phyloP scores from a whole-genome alignment of 2,113 vertebrate species.

The Sitta europaea region DNA sequence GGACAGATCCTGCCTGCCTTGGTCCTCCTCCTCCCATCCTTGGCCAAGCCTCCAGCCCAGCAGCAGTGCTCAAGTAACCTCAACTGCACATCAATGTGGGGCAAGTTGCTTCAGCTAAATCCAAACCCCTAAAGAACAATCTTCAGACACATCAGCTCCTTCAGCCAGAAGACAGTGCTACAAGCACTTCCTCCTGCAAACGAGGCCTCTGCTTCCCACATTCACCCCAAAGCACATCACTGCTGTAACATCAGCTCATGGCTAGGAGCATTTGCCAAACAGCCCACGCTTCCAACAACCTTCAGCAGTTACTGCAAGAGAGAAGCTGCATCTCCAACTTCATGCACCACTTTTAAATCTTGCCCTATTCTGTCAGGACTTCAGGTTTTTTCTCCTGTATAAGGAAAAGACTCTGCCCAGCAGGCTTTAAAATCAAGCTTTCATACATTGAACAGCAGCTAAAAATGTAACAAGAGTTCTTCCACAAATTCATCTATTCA shows the following conservation, averaged over 20 bases:
- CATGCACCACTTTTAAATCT: background rate
- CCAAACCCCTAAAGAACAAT: background rate
- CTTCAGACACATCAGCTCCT: background rate
- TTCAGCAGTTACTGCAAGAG: background rate
- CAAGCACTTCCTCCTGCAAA: background rate
- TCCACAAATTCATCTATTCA: background rate
- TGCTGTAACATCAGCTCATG: background rate
- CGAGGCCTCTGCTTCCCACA: background rate
- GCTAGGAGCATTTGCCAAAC: background rate
- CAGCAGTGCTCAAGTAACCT: background rate
- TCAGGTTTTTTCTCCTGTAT: background rate
- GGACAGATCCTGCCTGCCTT: background rate
- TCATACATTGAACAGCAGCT: background rate
- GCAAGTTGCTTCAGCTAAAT: background rate
- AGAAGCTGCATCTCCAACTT: background rate
- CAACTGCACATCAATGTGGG: accelerated
- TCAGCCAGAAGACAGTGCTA: background rate
- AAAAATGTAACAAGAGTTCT: background rate
- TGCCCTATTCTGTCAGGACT: background rate
- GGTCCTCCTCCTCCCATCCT: background rate
- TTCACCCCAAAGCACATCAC: background rate
- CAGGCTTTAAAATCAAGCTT: background rate
- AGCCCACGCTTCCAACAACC: background rate
- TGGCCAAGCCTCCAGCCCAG: background rate
- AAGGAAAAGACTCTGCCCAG: background rate